Conservation (phyloP, 2,888 invertebrate genomes). For the Spialia ferax region DNA sequence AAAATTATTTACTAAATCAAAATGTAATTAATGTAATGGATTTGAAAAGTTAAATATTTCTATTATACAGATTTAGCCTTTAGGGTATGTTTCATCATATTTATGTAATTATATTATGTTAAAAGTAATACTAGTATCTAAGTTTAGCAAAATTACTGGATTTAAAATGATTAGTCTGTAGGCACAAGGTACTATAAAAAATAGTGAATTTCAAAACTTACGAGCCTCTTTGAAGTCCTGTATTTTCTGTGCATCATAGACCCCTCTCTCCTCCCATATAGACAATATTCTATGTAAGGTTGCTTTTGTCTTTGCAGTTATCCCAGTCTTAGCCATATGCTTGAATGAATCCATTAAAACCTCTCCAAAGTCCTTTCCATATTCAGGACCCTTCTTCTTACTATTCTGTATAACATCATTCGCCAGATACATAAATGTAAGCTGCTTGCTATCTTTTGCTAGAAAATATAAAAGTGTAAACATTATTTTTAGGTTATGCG, state of each 20-base stretch:
- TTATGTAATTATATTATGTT: no score
- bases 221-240: slow-evolving; percentile 91
- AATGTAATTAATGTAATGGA: no score
- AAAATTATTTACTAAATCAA: no score
- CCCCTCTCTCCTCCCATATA: slow-evolving; percentile 97
- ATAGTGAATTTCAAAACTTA: slow-evolving; percentile 49
- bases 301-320: slow-evolving; percentile 93
- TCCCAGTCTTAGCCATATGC: slow-evolving; percentile 91
- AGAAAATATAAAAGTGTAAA: slow-evolving; percentile 56
- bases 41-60: no score
- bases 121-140: no score
- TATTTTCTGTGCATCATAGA: slow-evolving; percentile 94
- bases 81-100: no score
- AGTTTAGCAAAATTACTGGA: no score
- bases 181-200: no score
- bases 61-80: no score
- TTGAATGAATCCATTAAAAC: slow-evolving; percentile 94
- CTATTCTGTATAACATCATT: slow-evolving; percentile 99
- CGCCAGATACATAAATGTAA: slow-evolving; percentile 98
- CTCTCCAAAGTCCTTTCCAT: slow-evolving; percentile 94
- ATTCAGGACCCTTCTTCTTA: slow-evolving; percentile 98
- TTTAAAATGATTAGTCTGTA: no score
- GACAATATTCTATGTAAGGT: slow-evolving; percentile 93
- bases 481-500: slow-evolving; percentile 21
- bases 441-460: slow-evolving; percentile 94